Evolutionary conservation across 1,140 invertebrate species (phyloP).

Genomic region (Hycleus phaleratus): DNA sequence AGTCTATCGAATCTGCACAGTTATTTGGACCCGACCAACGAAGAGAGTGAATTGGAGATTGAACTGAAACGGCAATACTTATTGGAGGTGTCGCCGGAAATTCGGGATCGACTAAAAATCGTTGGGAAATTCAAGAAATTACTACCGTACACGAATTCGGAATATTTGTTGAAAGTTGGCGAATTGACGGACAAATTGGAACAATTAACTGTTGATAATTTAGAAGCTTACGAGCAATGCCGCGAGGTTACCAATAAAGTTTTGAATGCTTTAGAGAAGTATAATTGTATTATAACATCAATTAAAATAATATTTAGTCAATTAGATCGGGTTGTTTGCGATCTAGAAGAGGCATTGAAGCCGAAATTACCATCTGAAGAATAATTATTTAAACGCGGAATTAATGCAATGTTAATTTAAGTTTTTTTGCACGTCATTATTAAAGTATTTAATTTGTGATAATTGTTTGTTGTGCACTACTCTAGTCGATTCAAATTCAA

Average conservation of each 20-base stretch:
- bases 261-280: constrained; percentile 31
- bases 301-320: constrained; percentile 35
- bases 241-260: constrained; percentile 31
- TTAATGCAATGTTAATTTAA: background rate
- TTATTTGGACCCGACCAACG: constrained; percentile 35
- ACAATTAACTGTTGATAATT: constrained; percentile 24
- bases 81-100: constrained; percentile 34
- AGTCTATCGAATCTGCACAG: constrained; percentile 33
- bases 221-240: constrained; percentile 31
- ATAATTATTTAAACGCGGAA: background rate
- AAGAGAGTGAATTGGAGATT: constrained; percentile 31
- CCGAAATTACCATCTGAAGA: constrained; percentile 25
- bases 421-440: too few species aligned
- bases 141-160: constrained; percentile 28
- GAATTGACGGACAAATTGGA: constrained; percentile 32
- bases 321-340: constrained; percentile 30
- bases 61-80: constrained; percentile 34
- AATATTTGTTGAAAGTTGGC: constrained; percentile 27
- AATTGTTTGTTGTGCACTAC: too few species aligned
- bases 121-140: constrained; percentile 31
- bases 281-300: constrained; percentile 34
- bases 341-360: constrained; percentile 30
- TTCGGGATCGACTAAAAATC: constrained; percentile 29
- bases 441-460: too few species aligned
- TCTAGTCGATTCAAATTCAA: too few species aligned